A percentile compares a stretch with the other conserved stretches of the same genome.
Evolutionary conservation across 2,888 invertebrate species (phyloP).

Genomic region (Dinocampus coccinellae): DNA sequence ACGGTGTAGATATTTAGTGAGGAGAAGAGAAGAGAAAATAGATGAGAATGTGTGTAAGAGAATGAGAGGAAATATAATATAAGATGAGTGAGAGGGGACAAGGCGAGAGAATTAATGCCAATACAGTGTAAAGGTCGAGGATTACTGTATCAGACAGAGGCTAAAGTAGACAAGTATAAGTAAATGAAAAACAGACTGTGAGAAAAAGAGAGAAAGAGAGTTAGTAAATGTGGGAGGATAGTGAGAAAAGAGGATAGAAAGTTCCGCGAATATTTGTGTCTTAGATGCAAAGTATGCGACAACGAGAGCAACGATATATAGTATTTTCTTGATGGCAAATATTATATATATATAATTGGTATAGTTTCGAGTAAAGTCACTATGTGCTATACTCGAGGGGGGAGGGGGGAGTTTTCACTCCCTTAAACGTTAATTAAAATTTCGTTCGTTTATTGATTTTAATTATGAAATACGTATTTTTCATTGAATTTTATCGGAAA

Average conservation of each 20-base stretch:
- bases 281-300: conserved; percentile 36
- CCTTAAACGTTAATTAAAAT: conserved; percentile 42
- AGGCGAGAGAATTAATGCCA: conserved; percentile 69
- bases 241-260: too few relatives aligned
- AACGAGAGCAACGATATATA: conserved; percentile 45
- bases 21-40: conserved; percentile 13
- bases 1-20: conserved; percentile 35
- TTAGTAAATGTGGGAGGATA: background rate
- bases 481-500: too few relatives aligned
- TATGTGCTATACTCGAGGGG: conserved; percentile 22
- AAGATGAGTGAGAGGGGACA: too few relatives aligned
- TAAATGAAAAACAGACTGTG: too few relatives aligned
- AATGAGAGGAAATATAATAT: background rate
- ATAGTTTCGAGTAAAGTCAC: conserved; percentile 22
- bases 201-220: background rate
- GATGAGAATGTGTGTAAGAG: conserved; percentile 23
- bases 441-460: conserved; percentile 48
- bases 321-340: conserved; percentile 48
- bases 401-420: conserved; percentile 28
- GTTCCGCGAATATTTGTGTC: conserved; percentile 40
- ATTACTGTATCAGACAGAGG: conserved; percentile 56
- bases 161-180: conserved; percentile 33
- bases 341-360: conserved; percentile 40
- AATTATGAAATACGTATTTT: conserved; percentile 36
- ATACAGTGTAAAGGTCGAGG: conserved; percentile 66